Evolutionary conservation across 2,888 invertebrate genomes (phyloP).

Genomic region (Acholoe squamosa): DNA sequence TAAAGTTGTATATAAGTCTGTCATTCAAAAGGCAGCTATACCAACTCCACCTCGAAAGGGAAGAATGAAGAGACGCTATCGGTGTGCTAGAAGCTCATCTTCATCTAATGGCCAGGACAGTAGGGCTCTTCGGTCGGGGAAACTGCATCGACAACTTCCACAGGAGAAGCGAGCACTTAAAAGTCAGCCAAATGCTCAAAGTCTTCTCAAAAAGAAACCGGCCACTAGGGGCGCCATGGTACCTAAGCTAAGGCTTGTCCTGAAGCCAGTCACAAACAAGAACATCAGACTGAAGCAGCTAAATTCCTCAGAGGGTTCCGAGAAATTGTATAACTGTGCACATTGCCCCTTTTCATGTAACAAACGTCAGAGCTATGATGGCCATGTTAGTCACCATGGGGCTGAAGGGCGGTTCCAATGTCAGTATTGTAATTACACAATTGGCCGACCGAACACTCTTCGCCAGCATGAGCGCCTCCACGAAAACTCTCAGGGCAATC

Average conservation of each 20-base stretch:
- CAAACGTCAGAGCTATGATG: conserved; percentile 70
- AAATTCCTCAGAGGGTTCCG: not conserved
- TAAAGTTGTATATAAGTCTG: conserved; percentile 26
- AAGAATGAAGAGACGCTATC: conserved; percentile 35
- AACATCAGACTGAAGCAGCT: not conserved
- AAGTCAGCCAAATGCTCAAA: conserved; percentile 69
- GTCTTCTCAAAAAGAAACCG: conserved; percentile 65
- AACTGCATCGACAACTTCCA: conserved; percentile 69
- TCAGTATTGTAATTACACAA: conserved; percentile 64
- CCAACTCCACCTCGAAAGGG: not conserved
- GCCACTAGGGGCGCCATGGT: conserved; percentile 63
- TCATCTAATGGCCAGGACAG: too few relatives aligned
- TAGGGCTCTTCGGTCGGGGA: conserved; percentile 70
- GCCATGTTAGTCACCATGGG: conserved; percentile 70
- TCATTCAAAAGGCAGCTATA: not conserved
- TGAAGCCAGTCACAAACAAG: conserved; percentile 31
- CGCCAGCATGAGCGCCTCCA: conserved; percentile 64
- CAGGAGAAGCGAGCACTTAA: conserved; percentile 14
- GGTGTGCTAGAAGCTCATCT: conserved; percentile 69
- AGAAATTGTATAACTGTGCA: conserved; percentile 69
- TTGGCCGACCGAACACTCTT: conserved; percentile 62
- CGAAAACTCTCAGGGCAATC: not conserved
- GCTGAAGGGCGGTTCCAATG: conserved; percentile 67
- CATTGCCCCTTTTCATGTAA: conserved; percentile 72
- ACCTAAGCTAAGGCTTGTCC: conserved; percentile 7